These are phyloP conservation scores for Margaritifera margaritifera DNA, from an alignment of 2,888 invertebrate species.

Conservation along the genomic window DNA sequence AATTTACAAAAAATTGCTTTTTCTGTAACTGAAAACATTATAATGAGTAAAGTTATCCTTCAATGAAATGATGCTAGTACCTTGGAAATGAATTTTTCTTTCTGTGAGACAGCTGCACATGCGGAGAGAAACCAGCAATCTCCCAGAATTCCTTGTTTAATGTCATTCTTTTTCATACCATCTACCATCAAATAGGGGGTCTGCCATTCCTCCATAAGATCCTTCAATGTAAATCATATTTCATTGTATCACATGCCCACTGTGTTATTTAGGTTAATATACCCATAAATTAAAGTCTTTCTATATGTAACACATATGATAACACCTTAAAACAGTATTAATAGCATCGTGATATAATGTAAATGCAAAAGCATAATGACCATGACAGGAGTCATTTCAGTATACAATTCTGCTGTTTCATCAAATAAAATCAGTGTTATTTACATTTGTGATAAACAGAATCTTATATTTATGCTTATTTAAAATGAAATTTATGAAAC, in stretches of 20 bases:
- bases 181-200: constrained; percentile 74
- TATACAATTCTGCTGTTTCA: no score
- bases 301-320: background rate
- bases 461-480: no score
- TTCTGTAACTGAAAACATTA: no score
- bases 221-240: constrained; percentile 58
- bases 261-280: background rate
- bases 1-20: no score
- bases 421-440: no score
- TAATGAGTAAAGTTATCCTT: no score
- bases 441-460: no score
- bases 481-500: no score
- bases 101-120: constrained; percentile 73
- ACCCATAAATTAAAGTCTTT: constrained; percentile 2
- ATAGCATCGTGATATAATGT: background rate
- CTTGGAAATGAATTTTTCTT: constrained; percentile 70
- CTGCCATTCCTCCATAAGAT: constrained; percentile 69
- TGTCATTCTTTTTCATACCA: constrained; percentile 74
- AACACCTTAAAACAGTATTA: background rate
- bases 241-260: background rate
- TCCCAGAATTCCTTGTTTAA: constrained; percentile 74
- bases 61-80: constrained; percentile 40
- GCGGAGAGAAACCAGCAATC: constrained; percentile 75
- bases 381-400: no score
- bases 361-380: no score